Conservation (phyloP, 35 echinoderm and acorn worm species). For the Amphiura filiformis region DNA sequence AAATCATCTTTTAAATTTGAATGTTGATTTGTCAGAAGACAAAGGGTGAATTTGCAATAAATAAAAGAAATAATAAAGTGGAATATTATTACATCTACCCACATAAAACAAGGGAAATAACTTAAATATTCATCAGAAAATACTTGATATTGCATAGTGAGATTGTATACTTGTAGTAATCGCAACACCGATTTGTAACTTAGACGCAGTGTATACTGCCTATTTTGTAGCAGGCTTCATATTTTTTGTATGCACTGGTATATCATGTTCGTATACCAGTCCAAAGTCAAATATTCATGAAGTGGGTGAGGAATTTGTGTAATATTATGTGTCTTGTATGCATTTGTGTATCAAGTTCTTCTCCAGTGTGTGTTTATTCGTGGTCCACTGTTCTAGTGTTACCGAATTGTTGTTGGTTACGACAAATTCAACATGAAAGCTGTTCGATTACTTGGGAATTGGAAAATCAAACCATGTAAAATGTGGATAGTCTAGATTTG, state of each 20-base stretch:
- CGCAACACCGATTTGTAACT: background rate
- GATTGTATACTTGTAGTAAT: background rate
- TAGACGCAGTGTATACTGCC: background rate
- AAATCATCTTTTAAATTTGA: background rate
- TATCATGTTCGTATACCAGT: constrained; percentile 3
- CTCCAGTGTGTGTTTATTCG: background rate
- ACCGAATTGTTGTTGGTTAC: background rate
- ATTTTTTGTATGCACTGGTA: constrained; percentile 3
- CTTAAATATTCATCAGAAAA: background rate
- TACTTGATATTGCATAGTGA: background rate
- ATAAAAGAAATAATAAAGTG: background rate
- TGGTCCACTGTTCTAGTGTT: background rate
- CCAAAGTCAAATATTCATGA: constrained; percentile 4
- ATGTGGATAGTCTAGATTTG: background rate
- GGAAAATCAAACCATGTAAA: background rate
- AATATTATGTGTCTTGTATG: constrained; percentile 12
- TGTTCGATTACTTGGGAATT: constrained; percentile 4
- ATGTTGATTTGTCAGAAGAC: background rate
- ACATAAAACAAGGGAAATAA: background rate
- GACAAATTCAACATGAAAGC: background rate
- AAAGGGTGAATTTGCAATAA: background rate
- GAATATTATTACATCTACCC: too few species aligned
- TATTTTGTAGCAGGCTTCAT: background rate
- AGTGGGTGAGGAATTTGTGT: background rate
- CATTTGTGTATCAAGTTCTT: constrained; percentile 8